phyloP scores from a whole-genome alignment of 1,140 invertebrate species.

The Orius insidiosus region DNA sequence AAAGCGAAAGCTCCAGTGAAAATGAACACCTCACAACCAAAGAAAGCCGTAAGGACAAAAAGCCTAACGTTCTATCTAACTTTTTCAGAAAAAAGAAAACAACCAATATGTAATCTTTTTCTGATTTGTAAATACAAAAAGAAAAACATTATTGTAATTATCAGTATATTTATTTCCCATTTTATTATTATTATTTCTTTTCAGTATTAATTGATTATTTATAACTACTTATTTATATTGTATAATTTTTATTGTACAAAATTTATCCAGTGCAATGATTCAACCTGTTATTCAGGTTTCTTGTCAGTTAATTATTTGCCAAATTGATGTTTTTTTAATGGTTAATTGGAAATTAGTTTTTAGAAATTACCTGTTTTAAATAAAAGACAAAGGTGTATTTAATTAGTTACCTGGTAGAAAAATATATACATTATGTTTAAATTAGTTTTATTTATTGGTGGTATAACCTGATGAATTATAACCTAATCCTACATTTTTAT shows the following conservation, averaged over 20 bases:
- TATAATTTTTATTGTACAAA: too few relatives aligned
- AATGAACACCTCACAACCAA: constrained; percentile 20
- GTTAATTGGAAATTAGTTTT: neutral
- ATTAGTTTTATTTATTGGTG: too few relatives aligned
- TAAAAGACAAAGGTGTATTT: too few relatives aligned
- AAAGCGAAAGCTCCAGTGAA: constrained; percentile 23
- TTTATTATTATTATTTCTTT: neutral
- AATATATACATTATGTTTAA: too few relatives aligned
- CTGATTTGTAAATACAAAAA: constrained; percentile 14
- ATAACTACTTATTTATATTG: neutral
- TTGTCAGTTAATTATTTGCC: neutral
- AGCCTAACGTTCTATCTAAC: constrained; percentile 20
- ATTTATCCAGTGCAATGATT: neutral
- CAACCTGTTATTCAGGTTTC: neutral
- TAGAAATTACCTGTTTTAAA: too few relatives aligned
- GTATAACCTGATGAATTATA: too few relatives aligned
- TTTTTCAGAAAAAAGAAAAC: constrained; percentile 22
- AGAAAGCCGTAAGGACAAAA: constrained; percentile 19
- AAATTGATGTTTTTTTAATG: neutral
- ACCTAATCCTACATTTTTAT: too few relatives aligned
- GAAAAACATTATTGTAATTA: constrained; percentile 22
- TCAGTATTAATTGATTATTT: too few relatives aligned
- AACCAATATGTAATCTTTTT: constrained; percentile 16
- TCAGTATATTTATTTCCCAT: constrained; percentile 11
- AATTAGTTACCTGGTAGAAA: too few relatives aligned